A percentile compares a stretch with the other conserved stretches of the same genome.
Evolutionary conservation across 2,113 vertebrate genomes (phyloP).

Genomic region (Zosterops borbonicus): DNA sequence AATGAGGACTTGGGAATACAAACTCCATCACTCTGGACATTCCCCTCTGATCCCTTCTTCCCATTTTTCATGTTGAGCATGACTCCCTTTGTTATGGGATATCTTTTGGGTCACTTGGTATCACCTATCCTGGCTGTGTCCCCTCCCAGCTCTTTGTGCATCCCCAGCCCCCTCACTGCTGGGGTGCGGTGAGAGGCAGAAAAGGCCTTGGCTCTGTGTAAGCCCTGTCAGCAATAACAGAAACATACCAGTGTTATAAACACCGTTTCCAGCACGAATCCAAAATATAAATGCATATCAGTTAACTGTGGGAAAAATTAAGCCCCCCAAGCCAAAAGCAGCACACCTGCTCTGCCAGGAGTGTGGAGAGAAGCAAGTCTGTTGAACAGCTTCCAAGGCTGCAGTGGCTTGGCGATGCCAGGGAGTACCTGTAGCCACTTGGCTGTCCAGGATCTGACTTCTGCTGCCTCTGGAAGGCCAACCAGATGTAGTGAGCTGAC

Average conservation of each 20-base stretch:
- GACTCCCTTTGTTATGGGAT: background rate
- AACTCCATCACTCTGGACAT: background rate
- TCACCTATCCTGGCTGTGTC: background rate
- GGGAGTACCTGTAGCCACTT: background rate
- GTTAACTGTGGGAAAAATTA: background rate
- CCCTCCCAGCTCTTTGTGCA: background rate
- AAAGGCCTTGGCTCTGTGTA: background rate
- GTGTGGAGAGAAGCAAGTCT: background rate
- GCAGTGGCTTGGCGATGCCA: background rate
- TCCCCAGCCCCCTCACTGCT: accelerated
- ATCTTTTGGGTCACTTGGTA: background rate
- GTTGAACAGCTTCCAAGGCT: background rate
- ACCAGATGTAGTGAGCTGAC: background rate
- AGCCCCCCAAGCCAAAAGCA: background rate
- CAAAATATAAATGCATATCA: background rate
- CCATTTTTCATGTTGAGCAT: background rate
- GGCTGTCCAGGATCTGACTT: background rate
- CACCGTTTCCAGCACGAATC: background rate
- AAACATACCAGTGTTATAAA: background rate
- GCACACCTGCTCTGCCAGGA: background rate
- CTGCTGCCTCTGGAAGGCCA: background rate
- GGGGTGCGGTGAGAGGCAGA: background rate
- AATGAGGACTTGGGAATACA: background rate
- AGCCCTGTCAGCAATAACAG: background rate
- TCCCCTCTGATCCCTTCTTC: background rate